A percentile compares a stretch with the other conserved stretches of the same genome.
These are phyloP conservation scores for Vicugna pacos DNA, from an alignment of 2,113 vertebrate species.

Conservation along the genomic window DNA sequence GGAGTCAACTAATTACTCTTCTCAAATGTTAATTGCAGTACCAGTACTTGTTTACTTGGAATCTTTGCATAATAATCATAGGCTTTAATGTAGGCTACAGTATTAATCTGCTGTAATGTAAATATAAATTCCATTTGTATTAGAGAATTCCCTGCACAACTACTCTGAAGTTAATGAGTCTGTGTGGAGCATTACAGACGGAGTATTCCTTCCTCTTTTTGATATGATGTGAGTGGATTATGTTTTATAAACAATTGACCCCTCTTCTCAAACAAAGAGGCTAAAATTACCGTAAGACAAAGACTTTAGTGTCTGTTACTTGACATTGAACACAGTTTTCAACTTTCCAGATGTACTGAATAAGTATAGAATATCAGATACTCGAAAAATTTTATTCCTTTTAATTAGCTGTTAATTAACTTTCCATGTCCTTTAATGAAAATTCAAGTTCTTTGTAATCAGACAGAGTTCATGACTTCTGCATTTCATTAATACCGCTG, in stretches of 20 bases:
- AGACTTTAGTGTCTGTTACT: conserved; percentile 54
- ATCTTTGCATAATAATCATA: conserved; percentile 69
- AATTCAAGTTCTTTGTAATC: conserved; percentile 69
- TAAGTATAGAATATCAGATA: conserved; percentile 60
- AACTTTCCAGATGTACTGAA: conserved; percentile 60
- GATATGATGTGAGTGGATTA: conserved; percentile 38
- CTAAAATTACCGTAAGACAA: conserved; percentile 28
- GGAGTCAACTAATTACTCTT: conserved; percentile 58
- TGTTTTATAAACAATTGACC: conserved; percentile 69
- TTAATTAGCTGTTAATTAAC: conserved; percentile 78
- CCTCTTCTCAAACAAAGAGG: conserved; percentile 51
- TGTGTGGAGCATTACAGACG: conserved; percentile 66
- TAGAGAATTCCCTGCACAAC: conserved; percentile 48
- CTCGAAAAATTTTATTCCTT: conserved; percentile 52
- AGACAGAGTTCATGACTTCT: conserved; percentile 54
- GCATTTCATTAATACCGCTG: conserved; percentile 53
- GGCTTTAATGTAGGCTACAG: conserved; percentile 52
- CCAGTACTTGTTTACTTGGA: conserved; percentile 54
- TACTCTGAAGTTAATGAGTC: conserved; percentile 72
- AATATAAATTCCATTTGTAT: conserved; percentile 54
- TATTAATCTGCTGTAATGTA: conserved; percentile 48
- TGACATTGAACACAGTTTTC: conserved; percentile 64
- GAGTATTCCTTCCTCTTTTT: conserved; percentile 62
- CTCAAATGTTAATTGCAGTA: conserved; percentile 71
- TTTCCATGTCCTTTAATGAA: conserved; percentile 73